A percentile compares a stretch with the other conserved stretches of the same genome.
These are phyloP conservation scores for Actias luna DNA, from an alignment of 2,888 invertebrate species.

Conservation along the genomic window DNA sequence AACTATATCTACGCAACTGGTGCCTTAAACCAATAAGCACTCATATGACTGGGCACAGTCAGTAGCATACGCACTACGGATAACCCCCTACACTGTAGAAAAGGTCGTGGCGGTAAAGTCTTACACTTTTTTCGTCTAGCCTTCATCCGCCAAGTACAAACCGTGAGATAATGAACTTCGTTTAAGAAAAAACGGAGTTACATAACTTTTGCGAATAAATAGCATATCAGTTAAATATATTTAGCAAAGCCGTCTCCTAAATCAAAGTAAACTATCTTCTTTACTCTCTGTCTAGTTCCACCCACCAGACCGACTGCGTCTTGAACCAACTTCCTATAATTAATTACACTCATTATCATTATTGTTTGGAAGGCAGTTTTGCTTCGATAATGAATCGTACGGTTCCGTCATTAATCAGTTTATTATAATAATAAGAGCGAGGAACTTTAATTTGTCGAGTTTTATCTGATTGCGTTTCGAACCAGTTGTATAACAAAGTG, in stretches of 20 bases:
- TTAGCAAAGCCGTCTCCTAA: constrained; percentile 41
- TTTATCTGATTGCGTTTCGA: constrained; percentile 73
- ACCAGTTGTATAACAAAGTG: constrained; percentile 23
- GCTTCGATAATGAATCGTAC: constrained; percentile 82
- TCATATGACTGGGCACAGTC: too few species aligned
- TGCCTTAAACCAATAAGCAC: too few species aligned
- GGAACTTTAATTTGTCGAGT: constrained; percentile 77
- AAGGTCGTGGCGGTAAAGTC: too few species aligned
- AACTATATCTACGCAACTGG: too few species aligned
- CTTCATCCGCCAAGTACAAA: too few species aligned
- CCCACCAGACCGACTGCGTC: constrained; percentile 62
- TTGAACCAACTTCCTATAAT: constrained; percentile 80
- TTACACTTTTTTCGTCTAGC: too few species aligned
- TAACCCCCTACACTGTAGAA: too few species aligned
- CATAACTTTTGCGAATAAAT: not conserved
- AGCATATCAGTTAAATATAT: not conserved
- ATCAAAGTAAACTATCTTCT: constrained; percentile 27
- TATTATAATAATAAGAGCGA: constrained; percentile 79
- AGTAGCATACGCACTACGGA: too few species aligned
- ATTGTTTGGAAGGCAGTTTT: constrained; percentile 82
- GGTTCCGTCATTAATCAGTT: constrained; percentile 81
- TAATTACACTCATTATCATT: constrained; percentile 82
- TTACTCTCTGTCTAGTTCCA: constrained; percentile 33
- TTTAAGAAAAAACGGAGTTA: not conserved
- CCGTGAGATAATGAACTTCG: too few species aligned